These are phyloP conservation scores for Aeoliscus strigatus DNA, from an alignment of 2,797 vertebrate species.

Conservation along the genomic window DNA sequence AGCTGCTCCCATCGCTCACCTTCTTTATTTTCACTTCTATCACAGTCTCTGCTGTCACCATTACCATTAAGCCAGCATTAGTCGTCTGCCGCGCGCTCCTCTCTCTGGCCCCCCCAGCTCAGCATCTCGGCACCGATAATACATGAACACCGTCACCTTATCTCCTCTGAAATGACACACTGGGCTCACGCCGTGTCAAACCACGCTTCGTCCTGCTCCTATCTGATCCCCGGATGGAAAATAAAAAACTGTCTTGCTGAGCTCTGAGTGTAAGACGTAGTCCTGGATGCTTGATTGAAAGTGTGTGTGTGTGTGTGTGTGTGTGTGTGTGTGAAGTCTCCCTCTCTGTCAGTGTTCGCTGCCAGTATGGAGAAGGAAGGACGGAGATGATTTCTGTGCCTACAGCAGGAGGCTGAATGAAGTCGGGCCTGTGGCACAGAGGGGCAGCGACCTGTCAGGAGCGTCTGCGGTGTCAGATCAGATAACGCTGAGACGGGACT, in stretches of 20 bases:
- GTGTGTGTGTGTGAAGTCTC: neutral
- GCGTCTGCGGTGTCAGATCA: conserved; percentile 10
- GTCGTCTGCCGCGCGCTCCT: conserved; percentile 30
- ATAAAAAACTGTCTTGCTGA: conserved; percentile 58
- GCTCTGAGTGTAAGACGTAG: conserved; percentile 52
- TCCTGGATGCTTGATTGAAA: conserved; percentile 33
- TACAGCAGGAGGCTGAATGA: conserved; percentile 17
- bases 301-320: conserved; percentile 17
- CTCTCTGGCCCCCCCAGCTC: conserved; percentile 48
- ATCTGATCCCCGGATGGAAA: conserved; percentile 63
- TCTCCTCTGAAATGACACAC: conserved; percentile 68
- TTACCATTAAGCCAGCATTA: conserved; percentile 56
- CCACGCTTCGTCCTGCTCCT: conserved; percentile 48
- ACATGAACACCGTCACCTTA: conserved; percentile 61
- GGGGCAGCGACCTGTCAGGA: conserved; percentile 2
- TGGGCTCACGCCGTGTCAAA: conserved; percentile 63
- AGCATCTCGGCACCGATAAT: conserved; percentile 64
- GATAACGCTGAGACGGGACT: no score
- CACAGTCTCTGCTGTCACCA: conserved; percentile 48
- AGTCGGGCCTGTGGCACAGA: no score
- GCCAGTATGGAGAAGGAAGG: conserved; percentile 37
- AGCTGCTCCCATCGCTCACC: conserved; percentile 20
- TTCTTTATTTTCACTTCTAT: conserved; percentile 27
- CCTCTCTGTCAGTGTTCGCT: conserved; percentile 44
- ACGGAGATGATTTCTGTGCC: conserved; percentile 30